Base-by-base conservation (phyloP, 1,140 invertebrate genomes). In the Trichoplusia ni region DNA sequence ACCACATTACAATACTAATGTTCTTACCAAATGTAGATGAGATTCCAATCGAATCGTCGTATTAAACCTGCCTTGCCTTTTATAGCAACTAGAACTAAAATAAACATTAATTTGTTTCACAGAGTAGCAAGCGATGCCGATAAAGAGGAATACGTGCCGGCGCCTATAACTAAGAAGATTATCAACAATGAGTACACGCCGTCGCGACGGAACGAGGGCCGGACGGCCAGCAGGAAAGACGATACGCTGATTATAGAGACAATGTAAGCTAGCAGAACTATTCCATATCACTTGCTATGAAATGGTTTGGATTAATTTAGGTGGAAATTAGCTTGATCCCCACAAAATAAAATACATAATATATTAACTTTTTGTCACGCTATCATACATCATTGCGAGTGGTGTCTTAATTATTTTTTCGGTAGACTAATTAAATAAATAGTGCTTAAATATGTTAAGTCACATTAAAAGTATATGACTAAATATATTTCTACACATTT, bases 111-210 rank as follows among this genome's bases (percentile, higher is more conserved):
- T 68, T 64, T 27, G 25, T 8, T 37, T 14, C 58, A 18, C 62
- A 81, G 76, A 59, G 38, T 64, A 5, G 11, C 64, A 3, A 74
- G 69, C 53, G 66, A 73, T 3, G 38, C 27, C 5, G 64, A 77
- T 0, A 79, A 77, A 46, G 76, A 77, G 0, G 76, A 81, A 18
- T 84, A 77, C 37, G 46, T 69, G 4, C 83, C 78, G 0, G 29
- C 71, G 0, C 19, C 71, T 2, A 73, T 86, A n/a, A 82, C 78
- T 1, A 86, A 81, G 75, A 78, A 81, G 4, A 77, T 90, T 2
- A 64, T 61, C 2, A 87, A 90, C 54, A 79, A 71, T 13, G 82
- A 87, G 5, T 87, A 86, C 53, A 77, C 82, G 4, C 78, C 84
- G 0, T 71, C 67, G 0, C 35, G 59, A 0, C 35, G 61, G 2